Evolutionary conservation across 1,140 invertebrate genomes (phyloP), one percentile per base, ranked within the genome.

Genomic region (Hesperophylax magnus): DNA sequence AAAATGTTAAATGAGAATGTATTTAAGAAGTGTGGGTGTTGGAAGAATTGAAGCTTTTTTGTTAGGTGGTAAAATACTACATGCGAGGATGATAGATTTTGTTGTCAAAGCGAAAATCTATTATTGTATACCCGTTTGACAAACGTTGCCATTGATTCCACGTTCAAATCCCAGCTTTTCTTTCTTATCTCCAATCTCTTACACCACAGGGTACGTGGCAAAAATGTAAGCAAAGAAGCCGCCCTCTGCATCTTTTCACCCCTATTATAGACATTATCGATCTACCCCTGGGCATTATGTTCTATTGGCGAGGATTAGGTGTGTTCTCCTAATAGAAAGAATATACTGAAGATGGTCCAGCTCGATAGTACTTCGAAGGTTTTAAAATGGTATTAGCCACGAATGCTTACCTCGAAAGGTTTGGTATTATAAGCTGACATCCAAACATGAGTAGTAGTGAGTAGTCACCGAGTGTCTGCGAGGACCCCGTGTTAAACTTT

Each of bases 231-330:
- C 77, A 79, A 83, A 81, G 77, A 63, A 39, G 71, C 82, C 82
- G 82, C 82, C 63, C 18, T 24, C 9, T 9, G n/a, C 63, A 54
- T 77, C 61, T 75, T 69, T 61, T 69, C 78, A 79, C 77, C 79
- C 82, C 79, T 81, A 81, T 81, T 81, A 81, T 79, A 74, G 53
- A 75, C 69, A 78, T 81, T 81, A 83, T 83, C 82, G 82, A 81
- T 80, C 81, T 34, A 47, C 82, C 82, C 18, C 67, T 22, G 56
- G 56, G 77, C 76, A 27, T 78, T 75, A 58, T 75, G 24, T 75
- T 58, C 52, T 24, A 75, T 65, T 78, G 65, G 39, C 60, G 53
- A 47, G 82, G 82, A 83, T 83, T 83, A 83, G 79, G 47, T 20
- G 67, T 82, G 77, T 76, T 39, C 69, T 61, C 39, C 52, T 24